Evolutionary conservation across 2,888 invertebrate genomes (phyloP), one percentile per base, ranked within the genome.

Genomic region (Cantharis nigra): DNA sequence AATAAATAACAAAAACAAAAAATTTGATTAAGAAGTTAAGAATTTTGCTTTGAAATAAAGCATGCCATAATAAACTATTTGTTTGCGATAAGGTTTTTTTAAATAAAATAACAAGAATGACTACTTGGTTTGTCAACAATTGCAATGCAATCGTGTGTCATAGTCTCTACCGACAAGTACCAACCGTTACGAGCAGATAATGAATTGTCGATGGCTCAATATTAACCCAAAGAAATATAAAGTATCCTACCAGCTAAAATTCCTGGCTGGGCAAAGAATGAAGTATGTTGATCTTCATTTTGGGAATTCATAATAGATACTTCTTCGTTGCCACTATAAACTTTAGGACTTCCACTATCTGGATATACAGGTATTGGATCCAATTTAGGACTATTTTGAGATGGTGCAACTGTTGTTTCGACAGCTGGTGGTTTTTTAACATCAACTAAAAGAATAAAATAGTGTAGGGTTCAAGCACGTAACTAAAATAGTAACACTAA

Each of bases 251-350:
- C 97, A 89, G 97, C 97, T 86, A 97, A 91, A 82, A 97, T 97
- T 89, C 97, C 97, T 63, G 97, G 97, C 90, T 97, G 97, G 84
- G 97, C 96, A 89, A 97, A 97, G 93, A 97, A 97, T 87, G 97
- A 96, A 88, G 96, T 94, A 86, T 95, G 93, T 86, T 95, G 92
- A 87, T 96, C 96, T 85, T 95, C 95, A 82, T 93, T 91, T 89
- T 95, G 94, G 81, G 93, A 92, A 90, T 95, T 94, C 95, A 96
- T 96, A 90, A 92, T 91, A 77, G 93, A 94, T 84, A 92, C 93
- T 90, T 90, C 92, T 88, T 91, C 91, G 88, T 83, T 85, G 83
- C 83, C 87, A 70, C 77, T 76, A 30, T 78, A 64, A 14, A 78
- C 74, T 72, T 72, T 82, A 74, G 81, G 71, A 76, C 80, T 70